Percentiles rank a stretch among this genome's conserved stretches.
phyloP scores from a whole-genome alignment of 1,140 invertebrate species.

The Dinothrombium tinctorium region DNA sequence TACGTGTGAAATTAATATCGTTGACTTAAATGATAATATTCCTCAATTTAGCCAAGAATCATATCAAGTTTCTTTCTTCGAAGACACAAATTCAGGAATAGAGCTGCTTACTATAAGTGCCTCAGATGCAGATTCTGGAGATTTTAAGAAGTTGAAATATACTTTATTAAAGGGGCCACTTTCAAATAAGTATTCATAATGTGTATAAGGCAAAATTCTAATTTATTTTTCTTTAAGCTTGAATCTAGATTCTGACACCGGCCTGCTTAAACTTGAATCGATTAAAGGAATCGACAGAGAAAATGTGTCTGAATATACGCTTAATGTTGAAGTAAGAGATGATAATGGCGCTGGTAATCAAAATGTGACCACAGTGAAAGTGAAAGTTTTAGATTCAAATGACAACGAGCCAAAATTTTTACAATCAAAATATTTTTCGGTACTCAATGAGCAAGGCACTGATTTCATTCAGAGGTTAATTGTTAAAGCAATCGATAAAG shows the following conservation, averaged over 20 bases:
- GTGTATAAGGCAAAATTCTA: background rate
- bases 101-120: conserved; percentile 36
- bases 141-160: conserved; percentile 43
- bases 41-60: conserved; percentile 46
- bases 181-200: conserved; percentile 25
- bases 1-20: conserved; percentile 48
- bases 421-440: conserved; percentile 50
- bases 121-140: conserved; percentile 43
- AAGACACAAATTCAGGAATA: conserved; percentile 50
- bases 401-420: conserved; percentile 63
- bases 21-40: conserved; percentile 69
- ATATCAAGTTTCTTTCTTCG: conserved; percentile 45
- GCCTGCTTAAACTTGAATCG: conserved; percentile 47
- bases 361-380: conserved; percentile 10
- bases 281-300: conserved; percentile 54
- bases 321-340: conserved; percentile 61
- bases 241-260: conserved; percentile 47
- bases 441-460: conserved; percentile 39
- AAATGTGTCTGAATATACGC: conserved; percentile 33
- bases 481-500: conserved; percentile 42
- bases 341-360: conserved; percentile 44
- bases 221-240: conserved; percentile 31
- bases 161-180: conserved; percentile 45
- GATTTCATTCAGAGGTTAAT: conserved; percentile 17
- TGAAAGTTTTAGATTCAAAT: conserved; percentile 15